These are phyloP conservation scores for Psammodynastes pulverulentus DNA, from an alignment of 2,113 vertebrate species.

Conservation along the genomic window DNA sequence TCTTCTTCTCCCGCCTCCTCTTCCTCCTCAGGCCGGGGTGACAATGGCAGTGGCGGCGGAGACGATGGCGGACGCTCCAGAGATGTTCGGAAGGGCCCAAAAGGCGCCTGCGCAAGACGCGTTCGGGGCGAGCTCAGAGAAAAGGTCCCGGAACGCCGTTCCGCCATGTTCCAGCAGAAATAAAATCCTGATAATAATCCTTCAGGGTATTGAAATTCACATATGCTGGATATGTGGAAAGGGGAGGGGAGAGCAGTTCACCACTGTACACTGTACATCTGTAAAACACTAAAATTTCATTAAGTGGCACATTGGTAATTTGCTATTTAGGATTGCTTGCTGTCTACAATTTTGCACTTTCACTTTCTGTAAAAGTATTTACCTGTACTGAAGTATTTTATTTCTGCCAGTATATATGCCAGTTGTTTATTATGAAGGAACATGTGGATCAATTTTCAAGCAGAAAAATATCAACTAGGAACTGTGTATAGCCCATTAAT, in stretches of 20 bases:
- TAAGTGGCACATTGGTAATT: slow-evolving; percentile 11
- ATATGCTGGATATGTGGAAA: slow-evolving; percentile 22
- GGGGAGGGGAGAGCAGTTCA: slow-evolving; percentile 13
- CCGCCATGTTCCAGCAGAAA: too few relatives aligned
- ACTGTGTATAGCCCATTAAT: background rate
- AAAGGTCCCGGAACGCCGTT: too few relatives aligned
- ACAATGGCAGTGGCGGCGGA: too few relatives aligned
- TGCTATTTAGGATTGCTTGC: slow-evolving; percentile 5
- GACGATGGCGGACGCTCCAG: too few relatives aligned
- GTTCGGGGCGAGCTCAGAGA: too few relatives aligned
- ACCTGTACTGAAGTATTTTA: background rate
- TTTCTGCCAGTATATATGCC: background rate
- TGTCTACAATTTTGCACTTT: background rate
- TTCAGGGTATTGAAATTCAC: slow-evolving; percentile 29
- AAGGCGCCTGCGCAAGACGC: too few relatives aligned
- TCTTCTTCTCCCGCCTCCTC: too few relatives aligned
- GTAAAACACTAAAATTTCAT: background rate
- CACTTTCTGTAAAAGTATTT: background rate
- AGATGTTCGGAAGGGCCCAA: too few relatives aligned
- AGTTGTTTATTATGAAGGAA: background rate
- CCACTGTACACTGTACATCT: slow-evolving; percentile 14
- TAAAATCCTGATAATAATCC: too few relatives aligned
- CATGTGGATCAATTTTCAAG: background rate
- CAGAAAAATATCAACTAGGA: too few relatives aligned
- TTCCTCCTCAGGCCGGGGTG: too few relatives aligned